Conservation (phyloP, 30 jellyfish, hydroid and myxozoan genomes). For the Aurelia sp. region DNA sequence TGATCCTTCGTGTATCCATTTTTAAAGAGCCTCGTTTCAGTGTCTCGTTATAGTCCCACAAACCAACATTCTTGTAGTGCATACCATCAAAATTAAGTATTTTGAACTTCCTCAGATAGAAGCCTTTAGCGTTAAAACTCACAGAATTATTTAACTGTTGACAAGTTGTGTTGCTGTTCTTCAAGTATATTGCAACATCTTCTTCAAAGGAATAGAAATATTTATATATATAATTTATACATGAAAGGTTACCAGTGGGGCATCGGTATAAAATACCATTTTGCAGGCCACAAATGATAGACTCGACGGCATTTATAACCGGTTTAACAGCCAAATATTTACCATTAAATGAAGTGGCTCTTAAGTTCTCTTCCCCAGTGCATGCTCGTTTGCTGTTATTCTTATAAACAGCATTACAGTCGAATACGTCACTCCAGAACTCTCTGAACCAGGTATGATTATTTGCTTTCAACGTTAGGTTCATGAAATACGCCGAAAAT, state of each 20-base stretch:
- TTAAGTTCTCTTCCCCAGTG: constrained; percentile 63
- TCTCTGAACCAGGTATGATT: constrained; percentile 63
- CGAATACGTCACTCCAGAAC: constrained; percentile 80
- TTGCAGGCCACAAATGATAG: constrained; percentile 67
- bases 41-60: constrained; percentile 17
- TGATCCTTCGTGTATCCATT: not conserved
- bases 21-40: not conserved
- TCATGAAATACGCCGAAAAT: constrained; percentile 40
- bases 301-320: constrained; percentile 68
- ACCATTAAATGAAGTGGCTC: not conserved
- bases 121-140: constrained; percentile 27
- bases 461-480: constrained; percentile 39
- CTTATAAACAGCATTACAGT: constrained; percentile 38
- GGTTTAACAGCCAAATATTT: constrained; percentile 53
- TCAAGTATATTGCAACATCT: constrained; percentile 7
- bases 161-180: constrained; percentile 29
- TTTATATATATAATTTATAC: not conserved
- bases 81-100: constrained; percentile 36
- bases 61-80: constrained; percentile 30
- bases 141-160: constrained; percentile 20
- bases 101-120: not conserved
- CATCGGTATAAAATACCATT: constrained; percentile 20
- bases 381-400: not conserved
- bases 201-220: constrained; percentile 25
- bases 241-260: constrained; percentile 2